Conservation (phyloP, 2,113 vertebrate species). For the Strix uralensis region DNA sequence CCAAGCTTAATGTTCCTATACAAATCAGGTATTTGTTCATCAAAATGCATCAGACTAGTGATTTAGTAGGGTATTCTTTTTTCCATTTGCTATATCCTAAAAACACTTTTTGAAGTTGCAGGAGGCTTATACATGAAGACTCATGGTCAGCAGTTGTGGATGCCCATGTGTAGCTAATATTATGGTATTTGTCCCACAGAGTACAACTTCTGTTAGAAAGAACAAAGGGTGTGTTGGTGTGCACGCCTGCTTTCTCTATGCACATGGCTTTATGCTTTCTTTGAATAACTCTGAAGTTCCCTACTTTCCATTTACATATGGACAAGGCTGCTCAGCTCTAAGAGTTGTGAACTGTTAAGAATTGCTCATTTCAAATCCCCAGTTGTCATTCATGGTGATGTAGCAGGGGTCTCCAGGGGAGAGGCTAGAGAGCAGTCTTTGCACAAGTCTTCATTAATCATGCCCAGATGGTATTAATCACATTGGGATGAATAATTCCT, state of each 20-base stretch:
- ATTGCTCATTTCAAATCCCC: not conserved
- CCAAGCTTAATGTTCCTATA: not conserved
- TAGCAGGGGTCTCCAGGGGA: not conserved
- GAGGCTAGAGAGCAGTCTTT: not conserved
- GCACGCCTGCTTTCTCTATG: slow-evolving; percentile 58
- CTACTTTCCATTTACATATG: not conserved
- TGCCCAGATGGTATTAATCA: not conserved
- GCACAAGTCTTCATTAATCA: not conserved
- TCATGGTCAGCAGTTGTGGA: not conserved
- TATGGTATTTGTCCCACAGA: slow-evolving; percentile 26
- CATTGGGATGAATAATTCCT: not conserved
- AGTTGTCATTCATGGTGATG: not conserved
- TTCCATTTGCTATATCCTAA: not conserved
- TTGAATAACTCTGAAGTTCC: slow-evolving; percentile 6
- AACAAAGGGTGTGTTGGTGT: slow-evolving; percentile 29
- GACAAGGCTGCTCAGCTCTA: not conserved
- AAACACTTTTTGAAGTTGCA: not conserved
- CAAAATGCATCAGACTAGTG: not conserved
- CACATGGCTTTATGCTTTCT: slow-evolving; percentile 61
- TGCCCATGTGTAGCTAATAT: not conserved
- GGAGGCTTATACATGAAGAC: not conserved
- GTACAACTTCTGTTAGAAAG: slow-evolving; percentile 43
- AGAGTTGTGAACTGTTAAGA: not conserved
- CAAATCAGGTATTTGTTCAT: not conserved
- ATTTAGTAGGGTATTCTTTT: not conserved